Conservation (phyloP, 2,888 invertebrate genomes). For the Lepidocyrtinus sp. region DNA sequence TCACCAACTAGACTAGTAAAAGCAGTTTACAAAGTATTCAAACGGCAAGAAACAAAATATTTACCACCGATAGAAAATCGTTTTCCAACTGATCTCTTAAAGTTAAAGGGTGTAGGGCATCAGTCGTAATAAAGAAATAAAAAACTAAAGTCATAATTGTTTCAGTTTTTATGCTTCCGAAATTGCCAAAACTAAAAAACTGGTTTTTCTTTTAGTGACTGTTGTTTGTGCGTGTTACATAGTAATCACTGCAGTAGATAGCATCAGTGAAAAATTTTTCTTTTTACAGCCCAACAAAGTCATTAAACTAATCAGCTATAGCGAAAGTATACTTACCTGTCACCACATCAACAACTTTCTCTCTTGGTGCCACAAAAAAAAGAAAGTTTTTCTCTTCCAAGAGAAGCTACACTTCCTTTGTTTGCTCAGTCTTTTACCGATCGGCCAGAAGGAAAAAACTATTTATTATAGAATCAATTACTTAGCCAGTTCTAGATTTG, state of each 20-base stretch:
- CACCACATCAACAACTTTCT: background rate
- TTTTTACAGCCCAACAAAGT: background rate
- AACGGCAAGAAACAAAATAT: background rate
- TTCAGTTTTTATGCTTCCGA: background rate
- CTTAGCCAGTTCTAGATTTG: background rate
- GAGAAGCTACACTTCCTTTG: slow-evolving; percentile 1
- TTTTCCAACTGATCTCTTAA: background rate
- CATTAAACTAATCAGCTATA: background rate
- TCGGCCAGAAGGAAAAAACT: slow-evolving; percentile 31
- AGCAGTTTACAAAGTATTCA: background rate
- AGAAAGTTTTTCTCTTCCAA: background rate
- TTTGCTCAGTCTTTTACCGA: slow-evolving; percentile 49
- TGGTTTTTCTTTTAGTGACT: background rate
- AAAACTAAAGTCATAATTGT: background rate
- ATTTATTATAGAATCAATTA: background rate
- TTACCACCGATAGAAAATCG: background rate
- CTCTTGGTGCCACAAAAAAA: background rate
- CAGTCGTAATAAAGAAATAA: background rate
- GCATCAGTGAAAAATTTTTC: background rate
- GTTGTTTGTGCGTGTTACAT: background rate
- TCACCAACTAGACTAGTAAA: background rate
- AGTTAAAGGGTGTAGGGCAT: background rate
- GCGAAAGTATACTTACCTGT: background rate
- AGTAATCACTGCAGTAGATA: background rate
- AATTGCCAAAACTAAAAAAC: background rate